Conservation (phyloP, 2,113 vertebrate genomes). For the Talpa occidentalis region DNA sequence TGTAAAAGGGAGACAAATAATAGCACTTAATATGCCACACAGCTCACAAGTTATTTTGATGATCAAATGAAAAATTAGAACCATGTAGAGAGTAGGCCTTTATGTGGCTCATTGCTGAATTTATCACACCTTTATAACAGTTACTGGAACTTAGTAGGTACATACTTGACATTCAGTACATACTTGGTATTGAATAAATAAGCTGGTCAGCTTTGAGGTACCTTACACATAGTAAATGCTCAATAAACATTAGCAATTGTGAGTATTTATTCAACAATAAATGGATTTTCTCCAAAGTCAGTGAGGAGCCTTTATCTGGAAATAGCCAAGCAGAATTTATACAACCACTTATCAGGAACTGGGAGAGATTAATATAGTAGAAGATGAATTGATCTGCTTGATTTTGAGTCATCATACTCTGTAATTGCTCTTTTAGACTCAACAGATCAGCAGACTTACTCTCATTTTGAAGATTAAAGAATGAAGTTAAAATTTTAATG, state of each 20-base stretch:
- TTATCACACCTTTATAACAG: rapidly evolving
- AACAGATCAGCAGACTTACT: neutral
- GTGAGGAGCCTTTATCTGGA: neutral
- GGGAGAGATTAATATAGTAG: neutral
- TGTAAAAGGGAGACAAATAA: neutral
- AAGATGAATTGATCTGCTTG: neutral
- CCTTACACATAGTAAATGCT: neutral
- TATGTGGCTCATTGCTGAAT: neutral
- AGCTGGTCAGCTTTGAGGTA: neutral
- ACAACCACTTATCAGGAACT: neutral
- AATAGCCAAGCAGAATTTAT: neutral
- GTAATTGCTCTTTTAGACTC: neutral
- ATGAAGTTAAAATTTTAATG: neutral
- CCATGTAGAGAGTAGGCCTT: neutral
- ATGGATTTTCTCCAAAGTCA: conserved; percentile 17
- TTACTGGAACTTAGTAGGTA: neutral
- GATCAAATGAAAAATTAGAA: neutral
- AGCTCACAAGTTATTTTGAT: neutral
- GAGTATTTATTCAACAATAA: neutral
- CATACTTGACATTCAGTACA: neutral
- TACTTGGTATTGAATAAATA: neutral
- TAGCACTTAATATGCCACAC: neutral
- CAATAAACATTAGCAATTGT: neutral
- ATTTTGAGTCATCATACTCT: conserved; percentile 11
- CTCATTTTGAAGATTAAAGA: neutral